phyloP scores from a whole-genome alignment of 1,140 invertebrate species.

The Drosophila miranda region DNA sequence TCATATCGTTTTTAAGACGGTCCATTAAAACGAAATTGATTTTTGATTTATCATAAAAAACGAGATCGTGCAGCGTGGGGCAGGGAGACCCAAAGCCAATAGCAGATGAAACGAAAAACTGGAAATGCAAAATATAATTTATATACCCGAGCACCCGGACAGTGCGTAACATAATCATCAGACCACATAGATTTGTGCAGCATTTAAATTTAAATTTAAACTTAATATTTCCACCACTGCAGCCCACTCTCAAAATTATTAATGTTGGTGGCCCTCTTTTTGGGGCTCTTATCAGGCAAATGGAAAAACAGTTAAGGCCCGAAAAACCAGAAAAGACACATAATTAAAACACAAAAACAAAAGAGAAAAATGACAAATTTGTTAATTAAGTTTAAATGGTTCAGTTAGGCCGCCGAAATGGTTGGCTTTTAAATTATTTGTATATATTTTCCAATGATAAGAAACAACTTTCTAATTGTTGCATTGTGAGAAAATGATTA shows the following conservation, averaged over 20 bases:
- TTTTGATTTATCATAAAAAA: conserved; percentile 53
- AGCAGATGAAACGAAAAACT: conserved; percentile 26
- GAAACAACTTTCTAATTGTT: too few species aligned
- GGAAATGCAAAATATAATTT: conserved; percentile 54
- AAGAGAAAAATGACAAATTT: conserved; percentile 60
- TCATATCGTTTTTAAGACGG: conserved; percentile 37
- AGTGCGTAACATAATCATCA: not conserved
- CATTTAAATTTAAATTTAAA: conserved; percentile 7
- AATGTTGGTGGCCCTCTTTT: conserved; percentile 14
- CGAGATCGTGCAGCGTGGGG: too few species aligned
- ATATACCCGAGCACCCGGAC: conserved; percentile 7
- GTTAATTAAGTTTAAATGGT: conserved; percentile 59
- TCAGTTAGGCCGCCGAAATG: conserved; percentile 20
- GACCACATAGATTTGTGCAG: not conserved
- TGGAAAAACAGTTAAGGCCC: conserved; percentile 12
- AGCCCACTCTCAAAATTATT: too few species aligned
- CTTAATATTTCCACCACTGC: conserved; percentile 24
- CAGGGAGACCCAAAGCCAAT: not conserved
- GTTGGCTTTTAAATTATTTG: too few species aligned
- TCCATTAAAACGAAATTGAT: conserved; percentile 36
- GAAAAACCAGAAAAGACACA: not conserved
- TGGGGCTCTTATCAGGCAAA: conserved; percentile 3
- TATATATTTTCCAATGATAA: too few species aligned
- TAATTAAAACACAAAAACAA: conserved; percentile 18
- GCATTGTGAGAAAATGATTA: too few species aligned